These are phyloP conservation scores for Stenodema calcarata DNA, from an alignment of 2,888 invertebrate species.

Conservation along the genomic window DNA sequence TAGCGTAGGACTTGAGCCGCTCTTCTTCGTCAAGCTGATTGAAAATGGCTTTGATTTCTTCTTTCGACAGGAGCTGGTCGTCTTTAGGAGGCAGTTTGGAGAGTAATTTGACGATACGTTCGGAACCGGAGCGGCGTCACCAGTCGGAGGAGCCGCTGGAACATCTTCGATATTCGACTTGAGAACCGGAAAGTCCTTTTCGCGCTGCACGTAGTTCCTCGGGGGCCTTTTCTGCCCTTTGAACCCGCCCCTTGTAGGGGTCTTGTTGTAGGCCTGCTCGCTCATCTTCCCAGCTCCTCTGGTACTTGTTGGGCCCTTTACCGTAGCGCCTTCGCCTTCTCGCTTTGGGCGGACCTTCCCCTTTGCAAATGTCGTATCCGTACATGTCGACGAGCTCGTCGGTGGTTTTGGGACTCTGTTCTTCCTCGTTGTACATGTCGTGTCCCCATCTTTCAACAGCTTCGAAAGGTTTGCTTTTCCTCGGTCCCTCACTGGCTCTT, in stretches of 20 bases:
- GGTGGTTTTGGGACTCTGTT: conserved; percentile 84
- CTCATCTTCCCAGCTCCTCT: conserved; percentile 91
- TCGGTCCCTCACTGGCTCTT: too few species aligned
- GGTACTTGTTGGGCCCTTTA: conserved; percentile 90
- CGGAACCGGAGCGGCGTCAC: background rate
- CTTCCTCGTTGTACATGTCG: conserved; percentile 81
- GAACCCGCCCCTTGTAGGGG: conserved; percentile 25
- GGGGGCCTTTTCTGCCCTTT: background rate
- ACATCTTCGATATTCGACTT: background rate
- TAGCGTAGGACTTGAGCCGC: background rate
- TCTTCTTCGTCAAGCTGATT: background rate
- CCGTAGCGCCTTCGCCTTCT: conserved; percentile 85
- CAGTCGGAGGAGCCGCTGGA: background rate
- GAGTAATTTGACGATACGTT: background rate
- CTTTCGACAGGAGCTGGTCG: background rate
- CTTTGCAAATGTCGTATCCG: conserved; percentile 93
- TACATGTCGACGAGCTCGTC: conserved; percentile 85
- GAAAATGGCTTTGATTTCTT: background rate
- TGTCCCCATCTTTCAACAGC: conserved; percentile 77
- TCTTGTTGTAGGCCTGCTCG: conserved; percentile 76
- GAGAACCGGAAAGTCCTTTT: conserved; percentile 35
- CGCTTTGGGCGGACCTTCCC: conserved; percentile 89
- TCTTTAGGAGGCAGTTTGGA: background rate
- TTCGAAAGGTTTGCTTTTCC: too few species aligned
- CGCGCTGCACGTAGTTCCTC: conserved; percentile 15